Evolutionary conservation across 92 coral and sea anemone species (phyloP).

Genomic region (Anthopleura xanthogrammica): DNA sequence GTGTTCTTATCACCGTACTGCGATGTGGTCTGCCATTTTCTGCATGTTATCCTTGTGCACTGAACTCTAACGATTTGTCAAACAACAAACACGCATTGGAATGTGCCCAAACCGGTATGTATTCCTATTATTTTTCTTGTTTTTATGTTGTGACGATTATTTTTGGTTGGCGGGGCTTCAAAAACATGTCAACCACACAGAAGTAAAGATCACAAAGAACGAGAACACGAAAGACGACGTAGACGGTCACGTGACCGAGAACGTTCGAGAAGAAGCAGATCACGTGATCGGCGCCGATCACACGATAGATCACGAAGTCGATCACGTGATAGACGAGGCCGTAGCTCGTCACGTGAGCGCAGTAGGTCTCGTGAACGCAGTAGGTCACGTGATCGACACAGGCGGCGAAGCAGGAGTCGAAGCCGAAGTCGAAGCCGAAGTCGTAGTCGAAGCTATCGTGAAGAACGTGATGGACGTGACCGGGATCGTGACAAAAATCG

Average conservation of each 20-base stretch:
- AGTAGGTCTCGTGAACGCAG: conserved; percentile 55
- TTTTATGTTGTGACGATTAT: neutral
- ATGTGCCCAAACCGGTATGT: conserved; percentile 22
- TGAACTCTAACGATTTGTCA: neutral
- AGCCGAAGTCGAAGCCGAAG: conserved; percentile 53
- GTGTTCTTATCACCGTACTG: neutral
- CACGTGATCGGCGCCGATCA: conserved; percentile 58
- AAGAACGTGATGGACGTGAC: conserved; percentile 35
- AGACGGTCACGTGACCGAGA: conserved; percentile 63
- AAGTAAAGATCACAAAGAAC: conserved; percentile 57
- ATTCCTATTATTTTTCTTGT: neutral
- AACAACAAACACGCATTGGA: neutral
- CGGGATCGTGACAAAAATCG: conserved; percentile 34
- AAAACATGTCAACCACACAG: conserved; percentile 22
- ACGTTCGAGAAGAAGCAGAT: conserved; percentile 42
- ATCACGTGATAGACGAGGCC: conserved; percentile 49
- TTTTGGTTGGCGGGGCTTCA: conserved; percentile 37
- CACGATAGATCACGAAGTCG: conserved; percentile 46
- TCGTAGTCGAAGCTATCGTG: conserved; percentile 40
- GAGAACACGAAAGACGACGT: conserved; percentile 43
- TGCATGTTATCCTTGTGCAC: neutral
- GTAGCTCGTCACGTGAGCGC: conserved; percentile 51
- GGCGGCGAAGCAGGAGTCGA: conserved; percentile 48
- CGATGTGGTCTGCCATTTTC: neutral
- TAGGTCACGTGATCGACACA: conserved; percentile 54